phyloP scores from a whole-genome alignment of 2,888 invertebrate genomes.

The Acanthosepion lycidas region DNA sequence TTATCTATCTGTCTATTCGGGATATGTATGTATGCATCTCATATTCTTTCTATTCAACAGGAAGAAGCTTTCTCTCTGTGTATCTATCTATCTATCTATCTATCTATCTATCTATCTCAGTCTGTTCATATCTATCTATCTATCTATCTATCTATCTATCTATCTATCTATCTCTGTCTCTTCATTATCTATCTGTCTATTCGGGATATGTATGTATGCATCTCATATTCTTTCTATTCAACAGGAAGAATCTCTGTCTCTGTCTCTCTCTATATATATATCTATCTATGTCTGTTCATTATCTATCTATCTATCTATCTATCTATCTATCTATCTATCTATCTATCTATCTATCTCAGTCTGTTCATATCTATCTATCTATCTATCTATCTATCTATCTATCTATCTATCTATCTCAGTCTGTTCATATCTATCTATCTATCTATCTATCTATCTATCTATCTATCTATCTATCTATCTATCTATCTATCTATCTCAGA shows the following conservation, averaged over 20 bases:
- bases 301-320: too few relatives aligned
- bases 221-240: too few relatives aligned
- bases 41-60: too few relatives aligned
- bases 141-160: neutral
- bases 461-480: neutral
- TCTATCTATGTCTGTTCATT: neutral
- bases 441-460: neutral
- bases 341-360: neutral
- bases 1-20: too few relatives aligned
- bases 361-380: too few relatives aligned
- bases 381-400: neutral
- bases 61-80: too few relatives aligned
- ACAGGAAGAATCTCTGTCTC: neutral
- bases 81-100: neutral
- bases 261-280: neutral
- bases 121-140: neutral
- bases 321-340: neutral
- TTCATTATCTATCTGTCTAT: too few relatives aligned
- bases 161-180: neutral
- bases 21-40: too few relatives aligned
- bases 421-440: neutral
- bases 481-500: neutral
- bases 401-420: too few relatives aligned
- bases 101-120: neutral
- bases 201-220: too few relatives aligned